Evolutionary conservation across 2,888 invertebrate species (phyloP).

Genomic region (Leptodirus hochenwartii): DNA sequence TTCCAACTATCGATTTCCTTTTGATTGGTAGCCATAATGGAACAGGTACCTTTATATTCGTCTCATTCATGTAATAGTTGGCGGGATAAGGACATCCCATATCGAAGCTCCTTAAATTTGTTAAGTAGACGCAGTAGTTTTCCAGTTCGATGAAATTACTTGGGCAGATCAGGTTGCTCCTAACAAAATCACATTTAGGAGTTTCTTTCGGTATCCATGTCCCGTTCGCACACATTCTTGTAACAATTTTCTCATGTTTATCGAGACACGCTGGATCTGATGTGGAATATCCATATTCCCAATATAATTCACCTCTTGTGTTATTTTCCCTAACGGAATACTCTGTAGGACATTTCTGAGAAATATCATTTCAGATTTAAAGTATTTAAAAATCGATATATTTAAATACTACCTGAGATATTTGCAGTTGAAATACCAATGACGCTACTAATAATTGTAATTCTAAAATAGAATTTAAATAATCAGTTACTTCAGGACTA

Average conservation of each 20-base stretch:
- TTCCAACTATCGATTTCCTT: constrained; percentile 13
- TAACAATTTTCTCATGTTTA: constrained; percentile 15
- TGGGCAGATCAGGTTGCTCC: constrained; percentile 3
- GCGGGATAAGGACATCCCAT: constrained; percentile 13
- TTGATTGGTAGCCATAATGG: constrained; percentile 18
- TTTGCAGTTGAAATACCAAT: no score
- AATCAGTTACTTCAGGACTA: no score
- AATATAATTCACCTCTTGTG: no score
- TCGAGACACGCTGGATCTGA: constrained; percentile 23
- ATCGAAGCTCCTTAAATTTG: constrained; percentile 17
- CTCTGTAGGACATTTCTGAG: no score
- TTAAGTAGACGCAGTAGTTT: constrained; percentile 21
- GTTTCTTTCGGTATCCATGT: constrained; percentile 18
- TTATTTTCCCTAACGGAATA: no score
- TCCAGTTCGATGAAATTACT: constrained; percentile 14
- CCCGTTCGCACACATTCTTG: constrained; percentile 17
- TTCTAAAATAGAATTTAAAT: no score
- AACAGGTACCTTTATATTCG: constrained; percentile 9
- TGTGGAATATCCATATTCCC: constrained; percentile 6
- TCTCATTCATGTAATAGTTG: constrained; percentile 14
- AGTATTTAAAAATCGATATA: no score
- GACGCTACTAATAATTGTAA: no score
- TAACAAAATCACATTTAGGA: constrained; percentile 13
- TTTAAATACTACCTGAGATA: no score
- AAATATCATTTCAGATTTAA: no score